phyloP scores from a whole-genome alignment of 2,797 vertebrate genomes.

The Phrynocephalus vlangalii region DNA sequence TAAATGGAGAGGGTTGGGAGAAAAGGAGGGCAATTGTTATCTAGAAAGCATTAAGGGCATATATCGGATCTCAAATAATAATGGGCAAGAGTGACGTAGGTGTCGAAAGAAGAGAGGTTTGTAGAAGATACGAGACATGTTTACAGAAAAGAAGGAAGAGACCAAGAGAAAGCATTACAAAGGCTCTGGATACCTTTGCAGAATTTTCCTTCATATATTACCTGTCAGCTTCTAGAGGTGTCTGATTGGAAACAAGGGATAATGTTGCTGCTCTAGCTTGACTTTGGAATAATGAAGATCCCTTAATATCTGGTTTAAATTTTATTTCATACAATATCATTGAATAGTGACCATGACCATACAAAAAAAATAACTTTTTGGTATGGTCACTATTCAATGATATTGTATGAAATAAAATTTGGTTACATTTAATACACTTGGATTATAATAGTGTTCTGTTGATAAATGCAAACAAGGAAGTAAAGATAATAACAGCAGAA shows the following conservation, averaged over 20 bases:
- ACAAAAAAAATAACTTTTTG: neutral
- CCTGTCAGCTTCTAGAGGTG: neutral
- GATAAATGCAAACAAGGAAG: neutral
- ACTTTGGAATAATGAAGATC: neutral
- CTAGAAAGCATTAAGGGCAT: neutral
- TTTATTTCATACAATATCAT: neutral
- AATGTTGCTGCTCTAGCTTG: neutral
- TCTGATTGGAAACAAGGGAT: neutral
- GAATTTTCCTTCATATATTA: neutral
- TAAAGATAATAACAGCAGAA: neutral
- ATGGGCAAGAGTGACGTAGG: neutral
- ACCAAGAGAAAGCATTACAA: neutral
- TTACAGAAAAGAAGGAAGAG: neutral
- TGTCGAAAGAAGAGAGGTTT: neutral
- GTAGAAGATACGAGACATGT: neutral
- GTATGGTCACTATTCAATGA: neutral
- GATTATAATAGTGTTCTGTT: neutral
- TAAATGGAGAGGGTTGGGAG: neutral
- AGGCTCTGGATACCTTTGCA: neutral
- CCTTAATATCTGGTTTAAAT: neutral
- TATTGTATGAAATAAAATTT: neutral
- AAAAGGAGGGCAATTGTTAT: neutral
- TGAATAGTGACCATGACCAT: neutral
- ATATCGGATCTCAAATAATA: neutral
- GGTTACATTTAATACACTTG: neutral